These are phyloP conservation scores for Pachypanchax playfairii DNA, from an alignment of 2,113 vertebrate genomes.

Conservation along the genomic window DNA sequence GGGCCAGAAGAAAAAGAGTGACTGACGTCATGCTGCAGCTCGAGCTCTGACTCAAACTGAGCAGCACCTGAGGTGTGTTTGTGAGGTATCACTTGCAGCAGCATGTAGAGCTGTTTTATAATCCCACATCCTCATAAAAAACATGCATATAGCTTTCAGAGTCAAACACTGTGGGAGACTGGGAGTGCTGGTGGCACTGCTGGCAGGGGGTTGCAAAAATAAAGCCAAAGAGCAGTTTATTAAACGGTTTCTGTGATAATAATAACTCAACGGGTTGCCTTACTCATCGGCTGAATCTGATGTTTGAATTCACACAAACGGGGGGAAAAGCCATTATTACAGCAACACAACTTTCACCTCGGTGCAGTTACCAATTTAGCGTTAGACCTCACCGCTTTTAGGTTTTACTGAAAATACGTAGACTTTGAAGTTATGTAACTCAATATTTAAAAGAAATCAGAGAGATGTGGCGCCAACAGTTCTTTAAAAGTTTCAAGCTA, in stretches of 20 bases:
- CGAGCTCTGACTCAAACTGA: slow-evolving; percentile 17
- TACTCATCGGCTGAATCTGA: slow-evolving; percentile 29
- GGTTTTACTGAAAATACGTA: slow-evolving; percentile 10
- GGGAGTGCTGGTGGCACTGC: slow-evolving; percentile 30
- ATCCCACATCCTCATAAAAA: slow-evolving; percentile 33
- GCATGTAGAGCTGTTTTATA: slow-evolving; percentile 21
- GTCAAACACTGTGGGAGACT: slow-evolving; percentile 40
- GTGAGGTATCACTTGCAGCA: slow-evolving; percentile 15
- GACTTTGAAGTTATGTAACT: slow-evolving; percentile 4
- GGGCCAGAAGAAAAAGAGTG: slow-evolving; percentile 12
- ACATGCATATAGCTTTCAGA: slow-evolving; percentile 46
- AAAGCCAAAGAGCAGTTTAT: slow-evolving; percentile 49
- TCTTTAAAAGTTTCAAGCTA: background rate
- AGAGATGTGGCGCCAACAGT: background rate
- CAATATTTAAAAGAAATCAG: slow-evolving; percentile 6
- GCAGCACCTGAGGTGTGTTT: slow-evolving; percentile 19
- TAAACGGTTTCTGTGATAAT: slow-evolving; percentile 52
- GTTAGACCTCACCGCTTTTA: slow-evolving; percentile 4
- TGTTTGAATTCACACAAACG: slow-evolving; percentile 39
- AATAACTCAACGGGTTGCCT: slow-evolving; percentile 27
- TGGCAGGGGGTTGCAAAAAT: slow-evolving; percentile 49
- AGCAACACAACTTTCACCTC: slow-evolving; percentile 27
- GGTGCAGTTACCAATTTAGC: slow-evolving; percentile 6
- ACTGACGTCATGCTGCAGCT: slow-evolving; percentile 17
- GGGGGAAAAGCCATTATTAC: slow-evolving; percentile 28